Evolutionary conservation across 1,140 invertebrate species (phyloP), one percentile per base, ranked within the genome.

Genomic region (Augochlora pura): DNA sequence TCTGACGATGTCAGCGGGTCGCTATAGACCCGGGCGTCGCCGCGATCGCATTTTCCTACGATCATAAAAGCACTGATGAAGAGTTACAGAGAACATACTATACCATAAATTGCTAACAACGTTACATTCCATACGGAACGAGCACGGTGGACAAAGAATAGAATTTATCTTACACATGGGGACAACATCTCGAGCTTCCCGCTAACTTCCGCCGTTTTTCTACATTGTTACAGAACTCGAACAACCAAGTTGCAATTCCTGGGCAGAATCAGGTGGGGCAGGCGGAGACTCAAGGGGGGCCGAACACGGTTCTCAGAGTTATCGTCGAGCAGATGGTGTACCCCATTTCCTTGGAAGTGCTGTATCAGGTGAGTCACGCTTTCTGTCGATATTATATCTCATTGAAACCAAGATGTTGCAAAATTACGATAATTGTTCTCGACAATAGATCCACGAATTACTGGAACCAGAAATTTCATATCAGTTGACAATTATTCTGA

Each of bases 321-420:
- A 99, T 99, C 92, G 96, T 99, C 84, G 99, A 99, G 93, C 98
- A 99, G 93, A 97, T 99, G 96, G 94, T 99, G 77, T 99, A 99
- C 92, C 98, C 98, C 18, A 98, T 99, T 82, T 98, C 98, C 52
- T 95, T 99, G 87, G 99, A 99, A 91, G 97, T 99, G 68, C 95
- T 99, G 77, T 97, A 99, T 94, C 95, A 96, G 94, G 96, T 97
- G 93, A 93, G 92, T 52, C 21, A 16, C 5, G 18, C 4, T 52
- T 14, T 2, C 16, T 52, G 10, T 46, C 42, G 12, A 46, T 46
- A 46, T 12, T 46, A 12, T 46, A 12, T 12, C 42, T 42, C 6
- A 42, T 42, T 5, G 9, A 9, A 1, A n/a, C n/a, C n/a, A n/a
- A 32, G 1, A 4, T 4, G 4, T 32, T 32, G 32, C 32, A 32